Conservation (phyloP, 2,797 vertebrate genomes). For the Anguilla obscura region DNA sequence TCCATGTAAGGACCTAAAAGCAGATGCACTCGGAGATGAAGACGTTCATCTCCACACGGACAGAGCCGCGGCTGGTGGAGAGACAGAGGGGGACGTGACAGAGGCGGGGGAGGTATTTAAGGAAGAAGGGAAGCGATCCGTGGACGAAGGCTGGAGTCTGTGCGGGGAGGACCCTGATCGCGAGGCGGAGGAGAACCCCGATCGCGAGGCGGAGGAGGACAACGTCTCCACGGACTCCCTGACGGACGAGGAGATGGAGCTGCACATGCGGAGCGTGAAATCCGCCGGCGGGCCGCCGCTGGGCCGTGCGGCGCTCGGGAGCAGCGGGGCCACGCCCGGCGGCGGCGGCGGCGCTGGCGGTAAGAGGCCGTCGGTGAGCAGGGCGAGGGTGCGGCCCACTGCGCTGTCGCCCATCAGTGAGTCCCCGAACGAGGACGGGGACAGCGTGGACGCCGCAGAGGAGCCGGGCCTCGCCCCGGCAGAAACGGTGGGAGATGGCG, state of each 20-base stretch:
- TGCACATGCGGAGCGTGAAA: constrained; percentile 5
- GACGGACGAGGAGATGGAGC: neutral
- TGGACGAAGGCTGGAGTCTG: neutral
- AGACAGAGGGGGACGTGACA: constrained; percentile 20
- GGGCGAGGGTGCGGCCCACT: constrained; percentile 48
- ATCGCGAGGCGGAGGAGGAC: neutral
- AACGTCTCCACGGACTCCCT: neutral
- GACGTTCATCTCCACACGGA: neutral
- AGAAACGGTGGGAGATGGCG: constrained; percentile 34
- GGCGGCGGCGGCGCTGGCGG: neutral
- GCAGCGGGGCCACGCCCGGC: constrained; percentile 36
- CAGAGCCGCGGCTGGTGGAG: neutral
- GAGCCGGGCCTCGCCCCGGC: constrained; percentile 45
- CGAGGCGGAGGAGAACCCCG: neutral
- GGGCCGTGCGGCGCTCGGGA: constrained; percentile 37
- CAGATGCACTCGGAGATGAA: neutral
- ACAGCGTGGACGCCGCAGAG: constrained; percentile 35
- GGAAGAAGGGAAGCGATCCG: neutral
- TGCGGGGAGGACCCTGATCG: neutral
- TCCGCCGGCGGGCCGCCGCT: constrained; percentile 47
- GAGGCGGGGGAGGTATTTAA: constrained; percentile 17
- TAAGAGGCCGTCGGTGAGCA: constrained; percentile 54
- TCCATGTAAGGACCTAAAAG: constrained; percentile 5
- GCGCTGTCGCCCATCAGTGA: constrained; percentile 71
- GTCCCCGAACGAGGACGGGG: constrained; percentile 64